A percentile compares a stretch with the other conserved stretches of the same genome.
Evolutionary conservation across 1,140 invertebrate genomes (phyloP).

Genomic region (Drosophila ogumai): DNA sequence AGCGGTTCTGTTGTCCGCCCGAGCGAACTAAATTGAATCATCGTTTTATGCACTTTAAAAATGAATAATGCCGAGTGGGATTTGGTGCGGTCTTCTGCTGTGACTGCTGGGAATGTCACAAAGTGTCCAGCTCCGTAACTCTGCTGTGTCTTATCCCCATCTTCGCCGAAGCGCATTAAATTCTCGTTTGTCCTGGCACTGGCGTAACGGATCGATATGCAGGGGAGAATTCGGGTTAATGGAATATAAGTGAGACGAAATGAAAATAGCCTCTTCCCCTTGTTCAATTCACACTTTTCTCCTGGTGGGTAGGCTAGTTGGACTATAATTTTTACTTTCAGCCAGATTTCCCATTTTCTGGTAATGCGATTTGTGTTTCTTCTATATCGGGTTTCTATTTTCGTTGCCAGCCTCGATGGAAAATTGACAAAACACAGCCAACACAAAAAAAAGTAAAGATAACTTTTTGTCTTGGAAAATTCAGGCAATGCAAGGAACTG

Average conservation of each 20-base stretch:
- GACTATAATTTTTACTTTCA: conserved; percentile 12
- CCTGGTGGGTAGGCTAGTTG: conserved; percentile 14
- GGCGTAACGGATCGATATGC: conserved; percentile 60
- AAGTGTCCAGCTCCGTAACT: conserved; percentile 4
- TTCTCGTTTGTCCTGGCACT: conserved; percentile 61
- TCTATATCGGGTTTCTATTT: conserved; percentile 21
- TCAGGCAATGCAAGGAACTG: conserved; percentile 50
- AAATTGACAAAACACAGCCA: conserved; percentile 29
- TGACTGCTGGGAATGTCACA: conserved; percentile 8
- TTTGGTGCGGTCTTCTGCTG: conserved; percentile 16
- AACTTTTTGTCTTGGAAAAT: conserved; percentile 63
- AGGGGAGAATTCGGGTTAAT: conserved; percentile 68
- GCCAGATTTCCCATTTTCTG: conserved; percentile 28
- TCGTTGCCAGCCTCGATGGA: conserved; percentile 31
- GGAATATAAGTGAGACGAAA: conserved; percentile 66
- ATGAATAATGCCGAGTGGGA: conserved; percentile 67
- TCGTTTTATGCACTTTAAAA: conserved; percentile 73
- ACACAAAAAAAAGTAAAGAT: conserved; percentile 46
- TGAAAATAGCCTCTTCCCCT: conserved; percentile 11
- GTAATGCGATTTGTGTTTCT: conserved; percentile 15
- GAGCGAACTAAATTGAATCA: conserved; percentile 77
- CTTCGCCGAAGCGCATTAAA: conserved; percentile 63
- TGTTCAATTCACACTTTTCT: conserved; percentile 1
- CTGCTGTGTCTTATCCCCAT: conserved; percentile 19
- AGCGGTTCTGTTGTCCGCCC: conserved; percentile 48